A percentile compares a stretch with the other conserved stretches of the same genome.
Conservation (phyloP, 64 coral and sea anemone genomes). For the Dendrophyllia cribrosa region DNA sequence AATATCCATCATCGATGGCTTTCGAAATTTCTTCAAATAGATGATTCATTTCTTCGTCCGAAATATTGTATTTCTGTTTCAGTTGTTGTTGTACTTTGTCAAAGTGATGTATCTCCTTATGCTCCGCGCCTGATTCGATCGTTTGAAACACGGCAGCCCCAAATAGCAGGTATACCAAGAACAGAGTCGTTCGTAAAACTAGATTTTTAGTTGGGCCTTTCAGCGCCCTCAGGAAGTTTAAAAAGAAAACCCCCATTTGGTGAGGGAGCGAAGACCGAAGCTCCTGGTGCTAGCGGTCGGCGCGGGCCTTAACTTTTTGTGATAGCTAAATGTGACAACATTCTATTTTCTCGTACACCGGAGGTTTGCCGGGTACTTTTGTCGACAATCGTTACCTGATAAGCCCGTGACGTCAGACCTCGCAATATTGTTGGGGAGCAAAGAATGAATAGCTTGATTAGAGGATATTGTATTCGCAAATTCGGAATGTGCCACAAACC, state of each 20-base stretch:
- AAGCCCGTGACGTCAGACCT: conserved; percentile 89
- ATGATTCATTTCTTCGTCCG: conserved; percentile 84
- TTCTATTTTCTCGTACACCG: conserved; percentile 75
- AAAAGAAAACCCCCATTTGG: conserved; percentile 95
- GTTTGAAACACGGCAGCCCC: conserved; percentile 95
- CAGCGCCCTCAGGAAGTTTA: conserved; percentile 90
- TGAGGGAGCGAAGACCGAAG: conserved; percentile 51
- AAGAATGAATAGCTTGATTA: conserved; percentile 88
- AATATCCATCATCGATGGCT: conserved; percentile 97
- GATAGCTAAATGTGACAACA: conserved; percentile 57
- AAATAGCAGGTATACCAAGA: conserved; percentile 93
- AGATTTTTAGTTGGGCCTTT: conserved; percentile 94
- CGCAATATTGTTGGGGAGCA: conserved; percentile 70
- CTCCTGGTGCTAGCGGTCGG: conserved; percentile 5
- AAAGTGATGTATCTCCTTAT: conserved; percentile 84
- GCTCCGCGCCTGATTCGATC: conserved; percentile 89
- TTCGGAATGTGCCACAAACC: conserved; percentile 26
- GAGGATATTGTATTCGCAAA: conserved; percentile 68
- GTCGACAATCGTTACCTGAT: conserved; percentile 83
- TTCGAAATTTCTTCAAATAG: conserved; percentile 91
- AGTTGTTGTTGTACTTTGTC: conserved; percentile 70
- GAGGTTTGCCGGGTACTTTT: conserved; percentile 68
- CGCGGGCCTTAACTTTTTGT: conserved; percentile 31
- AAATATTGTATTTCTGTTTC: conserved; percentile 94
- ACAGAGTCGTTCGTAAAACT: conserved; percentile 80